Evolutionary conservation across 2,113 vertebrate genomes (phyloP).

Genomic region (Pardalotus punctatus): DNA sequence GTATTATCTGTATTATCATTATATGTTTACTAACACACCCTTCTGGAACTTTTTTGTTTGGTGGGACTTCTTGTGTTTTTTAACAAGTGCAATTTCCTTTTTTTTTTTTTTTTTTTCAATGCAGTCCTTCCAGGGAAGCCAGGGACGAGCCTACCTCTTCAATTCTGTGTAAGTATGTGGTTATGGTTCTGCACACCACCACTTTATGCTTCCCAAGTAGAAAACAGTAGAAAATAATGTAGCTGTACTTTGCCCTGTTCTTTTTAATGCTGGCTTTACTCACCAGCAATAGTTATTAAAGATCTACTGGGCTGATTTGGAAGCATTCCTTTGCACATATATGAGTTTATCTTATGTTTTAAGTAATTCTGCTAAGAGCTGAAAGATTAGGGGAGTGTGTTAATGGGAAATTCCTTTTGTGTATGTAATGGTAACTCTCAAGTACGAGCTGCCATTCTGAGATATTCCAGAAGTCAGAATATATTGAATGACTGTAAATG

Average conservation of each 20-base stretch:
- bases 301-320: not conserved
- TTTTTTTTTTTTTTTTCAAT: slow-evolving; percentile 22
- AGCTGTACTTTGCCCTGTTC: not conserved
- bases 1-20: not conserved
- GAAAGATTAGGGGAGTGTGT: not conserved
- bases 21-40: not conserved
- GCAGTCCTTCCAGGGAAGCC: slow-evolving; percentile 98
- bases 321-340: not conserved
- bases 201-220: not conserved
- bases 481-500: not conserved
- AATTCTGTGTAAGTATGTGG: slow-evolving; percentile 94
- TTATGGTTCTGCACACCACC: not conserved
- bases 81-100: not conserved
- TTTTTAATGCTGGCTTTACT: not conserved
- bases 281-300: not conserved
- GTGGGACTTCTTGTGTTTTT: not conserved
- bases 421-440: not conserved
- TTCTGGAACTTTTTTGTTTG: not conserved
- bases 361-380: not conserved
- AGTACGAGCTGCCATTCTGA: not conserved
- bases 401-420: not conserved
- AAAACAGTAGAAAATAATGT: not conserved
- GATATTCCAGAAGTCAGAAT: not conserved
- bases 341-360: not conserved
- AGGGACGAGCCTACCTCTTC: slow-evolving; percentile 98